Evolutionary conservation across 2,113 vertebrate species (phyloP).

Genomic region (Perognathus longimembris): DNA sequence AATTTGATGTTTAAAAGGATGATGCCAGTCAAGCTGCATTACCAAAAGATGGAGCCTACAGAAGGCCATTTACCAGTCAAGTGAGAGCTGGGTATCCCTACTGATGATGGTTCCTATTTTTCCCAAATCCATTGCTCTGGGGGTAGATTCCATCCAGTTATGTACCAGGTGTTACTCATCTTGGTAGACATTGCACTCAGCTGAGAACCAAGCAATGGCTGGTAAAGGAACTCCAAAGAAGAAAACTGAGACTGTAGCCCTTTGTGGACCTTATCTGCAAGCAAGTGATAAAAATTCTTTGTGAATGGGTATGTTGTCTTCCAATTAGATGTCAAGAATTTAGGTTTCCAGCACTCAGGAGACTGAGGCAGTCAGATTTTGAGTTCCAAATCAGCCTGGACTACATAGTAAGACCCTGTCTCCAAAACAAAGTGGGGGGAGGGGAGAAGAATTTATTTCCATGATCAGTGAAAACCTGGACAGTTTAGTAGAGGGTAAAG

Average conservation of each 20-base stretch:
- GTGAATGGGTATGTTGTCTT: constrained; percentile 11
- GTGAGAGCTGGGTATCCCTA: not conserved
- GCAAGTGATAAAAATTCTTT: constrained; percentile 31
- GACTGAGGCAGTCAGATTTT: not conserved
- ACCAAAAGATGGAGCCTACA: not conserved
- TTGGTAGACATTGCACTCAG: not conserved
- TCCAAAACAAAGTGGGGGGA: no score
- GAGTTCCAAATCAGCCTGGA: not conserved
- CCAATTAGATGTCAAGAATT: constrained; percentile 32
- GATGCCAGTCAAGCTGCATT: not conserved
- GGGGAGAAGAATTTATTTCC: not conserved
- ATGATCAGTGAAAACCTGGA: not conserved
- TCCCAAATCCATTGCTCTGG: not conserved
- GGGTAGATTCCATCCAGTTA: not conserved
- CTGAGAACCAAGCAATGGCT: constrained; percentile 25
- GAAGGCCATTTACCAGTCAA: constrained; percentile 26
- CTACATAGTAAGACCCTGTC: not conserved
- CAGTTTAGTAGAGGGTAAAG: constrained; percentile 36
- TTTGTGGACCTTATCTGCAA: constrained; percentile 38
- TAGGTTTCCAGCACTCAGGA: not conserved
- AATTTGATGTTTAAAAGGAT: constrained; percentile 57
- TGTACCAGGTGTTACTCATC: not conserved
- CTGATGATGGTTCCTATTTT: not conserved
- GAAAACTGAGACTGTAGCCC: constrained; percentile 13
- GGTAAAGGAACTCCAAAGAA: constrained; percentile 15